Conservation (phyloP, 2,888 invertebrate species). For the Isotomurus palustris region DNA sequence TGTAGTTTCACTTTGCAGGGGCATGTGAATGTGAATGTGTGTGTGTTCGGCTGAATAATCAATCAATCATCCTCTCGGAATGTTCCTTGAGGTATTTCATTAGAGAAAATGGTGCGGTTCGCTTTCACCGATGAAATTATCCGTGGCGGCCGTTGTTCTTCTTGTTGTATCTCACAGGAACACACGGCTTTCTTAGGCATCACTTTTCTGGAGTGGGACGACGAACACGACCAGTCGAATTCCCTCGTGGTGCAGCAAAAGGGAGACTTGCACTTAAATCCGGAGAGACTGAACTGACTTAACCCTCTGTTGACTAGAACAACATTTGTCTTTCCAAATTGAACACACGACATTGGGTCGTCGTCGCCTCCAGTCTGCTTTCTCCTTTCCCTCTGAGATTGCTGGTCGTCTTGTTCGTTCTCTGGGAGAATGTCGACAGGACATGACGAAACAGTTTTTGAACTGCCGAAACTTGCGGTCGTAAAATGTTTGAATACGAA, state of each 20-base stretch:
- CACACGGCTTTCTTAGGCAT: slow-evolving; percentile 1
- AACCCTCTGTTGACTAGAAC: slow-evolving; percentile 17
- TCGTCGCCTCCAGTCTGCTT: slow-evolving; percentile 5
- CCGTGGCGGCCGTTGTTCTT: neutral
- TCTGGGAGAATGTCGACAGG: neutral
- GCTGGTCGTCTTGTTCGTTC: slow-evolving; percentile 1
- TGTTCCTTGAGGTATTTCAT: neutral
- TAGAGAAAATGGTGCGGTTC: neutral
- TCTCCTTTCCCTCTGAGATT: neutral
- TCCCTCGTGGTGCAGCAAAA: slow-evolving; percentile 27
- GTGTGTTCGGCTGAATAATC: too few species aligned
- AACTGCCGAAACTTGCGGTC: slow-evolving; percentile 10
- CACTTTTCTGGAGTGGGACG: neutral
- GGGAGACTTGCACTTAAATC: slow-evolving; percentile 5
- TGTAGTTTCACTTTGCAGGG: too few species aligned
- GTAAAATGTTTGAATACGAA: slow-evolving; percentile 31
- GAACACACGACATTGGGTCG: slow-evolving; percentile 10
- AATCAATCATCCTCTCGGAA: too few species aligned
- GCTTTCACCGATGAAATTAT: neutral
- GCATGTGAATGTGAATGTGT: too few species aligned
- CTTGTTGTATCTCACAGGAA: slow-evolving; percentile 1
- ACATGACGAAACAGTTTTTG: neutral
- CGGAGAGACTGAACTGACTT: neutral
- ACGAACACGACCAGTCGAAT: slow-evolving; percentile 14
- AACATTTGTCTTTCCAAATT: slow-evolving; percentile 22